Base-by-base conservation (phyloP, 1,140 invertebrate genomes). In the Whitmania pigra region DNA sequence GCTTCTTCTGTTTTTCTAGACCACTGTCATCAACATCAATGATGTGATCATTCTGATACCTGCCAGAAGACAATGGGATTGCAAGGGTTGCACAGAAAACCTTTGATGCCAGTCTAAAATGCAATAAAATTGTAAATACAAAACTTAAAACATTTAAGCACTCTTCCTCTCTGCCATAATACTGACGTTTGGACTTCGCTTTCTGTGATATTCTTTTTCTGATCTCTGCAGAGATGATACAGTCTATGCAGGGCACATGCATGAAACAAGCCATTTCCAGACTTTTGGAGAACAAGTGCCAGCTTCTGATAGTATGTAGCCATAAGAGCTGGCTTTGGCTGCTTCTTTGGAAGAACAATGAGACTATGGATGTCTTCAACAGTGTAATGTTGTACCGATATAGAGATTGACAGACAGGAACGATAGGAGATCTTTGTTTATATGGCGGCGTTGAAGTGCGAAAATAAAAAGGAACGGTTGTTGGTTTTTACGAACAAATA, bases 271-370 rank as follows among this genome's bases (percentile, higher is more conserved):
- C 92, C 91, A 82, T 98, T 97, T 1, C 93, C 94, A 55, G 94
- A 94, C 82, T 99, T 99, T 90, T 93, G 97, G 81, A 99, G 99
- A 0, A 99, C 95, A 80, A 99, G 89, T 0, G 95, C 92, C 20
- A 99, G 82, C 80, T 99, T 97, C 76, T 94, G 91, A 78, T 96
- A 97, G 80, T 97, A 98, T 79, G 95, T 96, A 6, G 94, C 93
- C 93, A 97, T 96, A 25, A 94, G 91, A 80, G 95, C 93, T 1
- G 93, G 92, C n/a, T 94, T 91, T 0, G 93, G 92, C 4, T 88
- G 88, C 82, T 96, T 98, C 81, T 97, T 97, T 0, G 93, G 94
- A 77, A 96, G 86, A 76, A 89, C 91, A 91, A 97, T 97, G 57
- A 98, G 82, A 68, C 92, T 91, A 79, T 97, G 93, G 75, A 98